These are phyloP conservation scores for Nemotelus nigrinus DNA, from an alignment of 2,888 invertebrate species.

Conservation along the genomic window DNA sequence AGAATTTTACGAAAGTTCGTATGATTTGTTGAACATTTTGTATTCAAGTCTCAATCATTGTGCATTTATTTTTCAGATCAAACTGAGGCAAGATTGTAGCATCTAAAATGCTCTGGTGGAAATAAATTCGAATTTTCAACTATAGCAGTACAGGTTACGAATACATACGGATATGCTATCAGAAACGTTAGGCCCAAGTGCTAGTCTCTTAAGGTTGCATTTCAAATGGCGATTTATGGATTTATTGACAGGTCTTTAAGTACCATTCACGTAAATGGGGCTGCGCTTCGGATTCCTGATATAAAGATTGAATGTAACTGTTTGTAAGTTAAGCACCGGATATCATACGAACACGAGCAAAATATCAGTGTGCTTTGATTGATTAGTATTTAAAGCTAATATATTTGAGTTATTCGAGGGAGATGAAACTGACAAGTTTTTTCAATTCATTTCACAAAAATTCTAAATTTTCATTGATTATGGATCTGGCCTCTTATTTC, in stretches of 20 bases:
- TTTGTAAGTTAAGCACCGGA: no score
- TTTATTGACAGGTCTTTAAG: conserved; percentile 47
- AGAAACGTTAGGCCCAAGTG: conserved; percentile 24
- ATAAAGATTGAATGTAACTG: no score
- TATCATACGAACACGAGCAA: no score
- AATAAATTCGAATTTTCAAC: neutral
- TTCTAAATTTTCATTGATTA: no score
- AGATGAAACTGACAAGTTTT: no score
- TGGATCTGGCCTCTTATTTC: no score
- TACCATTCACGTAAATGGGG: neutral
- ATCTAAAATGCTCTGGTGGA: no score
- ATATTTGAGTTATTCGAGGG: no score
- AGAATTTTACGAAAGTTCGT: no score
- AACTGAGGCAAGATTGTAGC: neutral
- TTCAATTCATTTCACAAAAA: no score
- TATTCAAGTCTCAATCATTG: neutral
- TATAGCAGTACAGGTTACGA: conserved; percentile 3
- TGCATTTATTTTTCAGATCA: neutral
- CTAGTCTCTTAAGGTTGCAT: conserved; percentile 8
- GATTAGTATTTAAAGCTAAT: no score
- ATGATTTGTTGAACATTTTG: neutral
- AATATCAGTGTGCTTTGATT: no score
- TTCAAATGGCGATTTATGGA: conserved; percentile 46
- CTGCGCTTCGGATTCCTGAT: neutral
- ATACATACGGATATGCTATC: conserved; percentile 23